phyloP scores from a whole-genome alignment of 53 echinoderm and acorn worm genomes.

The Hippasteria phrygiana region DNA sequence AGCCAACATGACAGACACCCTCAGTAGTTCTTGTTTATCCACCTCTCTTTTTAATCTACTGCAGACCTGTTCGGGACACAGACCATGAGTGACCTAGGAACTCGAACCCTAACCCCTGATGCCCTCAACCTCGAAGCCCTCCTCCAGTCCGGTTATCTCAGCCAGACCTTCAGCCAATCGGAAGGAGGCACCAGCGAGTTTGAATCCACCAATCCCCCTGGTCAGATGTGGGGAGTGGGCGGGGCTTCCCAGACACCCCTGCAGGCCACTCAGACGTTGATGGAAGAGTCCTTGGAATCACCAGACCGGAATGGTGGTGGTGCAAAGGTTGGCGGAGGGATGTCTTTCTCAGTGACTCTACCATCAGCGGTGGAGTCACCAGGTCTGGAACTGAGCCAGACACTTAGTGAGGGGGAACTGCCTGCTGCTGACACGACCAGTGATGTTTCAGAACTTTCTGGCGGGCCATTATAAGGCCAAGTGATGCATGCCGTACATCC shows the following conservation, averaged over 20 bases:
- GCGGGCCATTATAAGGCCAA: conserved; percentile 50
- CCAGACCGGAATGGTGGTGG: conserved; percentile 29
- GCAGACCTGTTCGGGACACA: conserved; percentile 67
- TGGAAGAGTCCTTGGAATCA: conserved; percentile 75
- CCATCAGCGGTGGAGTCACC: conserved; percentile 74
- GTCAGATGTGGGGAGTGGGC: neutral
- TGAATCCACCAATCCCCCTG: conserved; percentile 45
- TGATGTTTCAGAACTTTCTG: conserved; percentile 93
- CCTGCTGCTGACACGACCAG: conserved; percentile 78
- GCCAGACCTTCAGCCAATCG: conserved; percentile 94
- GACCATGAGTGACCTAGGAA: conserved; percentile 70
- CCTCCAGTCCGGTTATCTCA: conserved; percentile 95
- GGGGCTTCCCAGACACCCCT: conserved; percentile 53
- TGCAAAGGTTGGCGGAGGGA: conserved; percentile 17
- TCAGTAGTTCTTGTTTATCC: neutral
- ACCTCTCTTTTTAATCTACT: neutral
- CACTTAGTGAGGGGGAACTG: conserved; percentile 79
- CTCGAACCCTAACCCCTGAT: conserved; percentile 93
- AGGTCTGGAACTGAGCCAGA: conserved; percentile 65
- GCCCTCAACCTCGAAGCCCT: conserved; percentile 90
- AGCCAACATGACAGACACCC: neutral
- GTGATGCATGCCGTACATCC: neutral
- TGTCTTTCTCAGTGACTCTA: conserved; percentile 82
- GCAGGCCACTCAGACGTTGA: conserved; percentile 62
- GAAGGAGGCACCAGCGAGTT: conserved; percentile 81